phyloP scores from a whole-genome alignment of 2,888 invertebrate species.

The Drosophila leonis region DNA sequence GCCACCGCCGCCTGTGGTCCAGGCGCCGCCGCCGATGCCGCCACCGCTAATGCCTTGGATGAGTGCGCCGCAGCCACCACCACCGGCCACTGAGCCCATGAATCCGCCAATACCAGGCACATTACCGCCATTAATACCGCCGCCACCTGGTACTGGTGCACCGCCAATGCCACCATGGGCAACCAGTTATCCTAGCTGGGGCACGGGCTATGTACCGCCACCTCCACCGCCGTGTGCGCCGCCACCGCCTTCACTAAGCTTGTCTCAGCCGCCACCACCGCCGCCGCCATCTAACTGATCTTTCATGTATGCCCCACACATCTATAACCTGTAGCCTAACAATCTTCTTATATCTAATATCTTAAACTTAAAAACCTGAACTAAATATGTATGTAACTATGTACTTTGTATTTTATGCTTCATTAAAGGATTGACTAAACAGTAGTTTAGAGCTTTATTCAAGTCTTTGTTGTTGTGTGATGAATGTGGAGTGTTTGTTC shows the following conservation, averaged over 20 bases:
- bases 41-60: slow-evolving; percentile 88
- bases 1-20: slow-evolving; percentile 84
- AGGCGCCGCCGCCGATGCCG: slow-evolving; percentile 86
- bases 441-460: slow-evolving; percentile 32
- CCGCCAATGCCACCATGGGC: slow-evolving; percentile 82
- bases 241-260: slow-evolving; percentile 86
- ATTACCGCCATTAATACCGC: slow-evolving; percentile 86
- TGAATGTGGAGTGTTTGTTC: slow-evolving; percentile 30
- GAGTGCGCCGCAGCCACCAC: slow-evolving; percentile 86
- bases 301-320: slow-evolving; percentile 9
- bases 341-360: slow-evolving; percentile 29
- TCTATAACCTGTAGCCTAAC: slow-evolving; percentile 28
- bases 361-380: slow-evolving; percentile 25
- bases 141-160: slow-evolving; percentile 85
- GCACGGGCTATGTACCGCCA: slow-evolving; percentile 86
- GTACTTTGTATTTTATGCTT: slow-evolving; percentile 66
- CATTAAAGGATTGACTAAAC: slow-evolving; percentile 60
- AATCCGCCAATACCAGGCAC: slow-evolving; percentile 84
- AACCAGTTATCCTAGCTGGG: slow-evolving; percentile 77
- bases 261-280: slow-evolving; percentile 89
- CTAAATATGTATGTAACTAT: slow-evolving; percentile 31
- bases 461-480: slow-evolving; percentile 25
- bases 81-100: slow-evolving; percentile 84
- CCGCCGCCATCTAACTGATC: slow-evolving; percentile 86
- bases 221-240: slow-evolving; percentile 86